Evolutionary conservation across 2,797 vertebrate species (phyloP), one percentile per base, ranked within the genome.

Genomic region (Mastacembelus armatus): DNA sequence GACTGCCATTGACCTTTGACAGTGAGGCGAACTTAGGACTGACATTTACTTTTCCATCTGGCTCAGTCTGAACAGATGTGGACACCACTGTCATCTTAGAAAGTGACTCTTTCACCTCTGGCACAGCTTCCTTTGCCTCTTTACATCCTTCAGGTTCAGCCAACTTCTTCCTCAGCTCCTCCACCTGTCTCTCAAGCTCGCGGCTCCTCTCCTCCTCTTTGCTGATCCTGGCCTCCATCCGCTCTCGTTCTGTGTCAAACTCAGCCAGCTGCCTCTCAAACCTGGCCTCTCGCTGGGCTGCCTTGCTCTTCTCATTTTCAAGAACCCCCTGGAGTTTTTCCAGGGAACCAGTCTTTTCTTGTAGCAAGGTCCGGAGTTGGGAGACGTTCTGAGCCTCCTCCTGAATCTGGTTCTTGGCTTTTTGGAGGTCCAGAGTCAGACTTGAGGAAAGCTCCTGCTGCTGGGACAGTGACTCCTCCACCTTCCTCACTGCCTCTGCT

Each of bases 371-470:
- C 83, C 88, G 94, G 74, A 99, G 86, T 48, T 96, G 94, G 0
- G 91, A 91, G 1, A 90, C 93, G 68, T 93, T 96, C 67, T 96
- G 95, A 0, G 95, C 94, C 81, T 98, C 97, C 78, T 99, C 96
- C 16, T 94, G 90, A 1, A 96, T 96, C 87, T 95, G 96, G 78
- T 92, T 93, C 65, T 89, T 95, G 85, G 96, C 96, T 47, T 93
- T 95, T 88, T 98, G 97, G 82, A 97, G 96, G 90, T 99, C 96
- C 38, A 95, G 88, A 3, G 94, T 94, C 60, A 99, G 94, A 78
- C 94, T 89, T 9, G 96, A 95, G 1, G 96, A 96, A 8, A 98
- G 92, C 55, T 97, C 94, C 81, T 98, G 96, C 89, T 99, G 96
- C 55, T 96, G 95, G 21, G 94, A 89, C 44, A 96, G 93, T 0